Evolutionary conservation across 2,797 vertebrate genomes (phyloP), one percentile per base, ranked within the genome.

Genomic region (Propithecus perrieri): DNA sequence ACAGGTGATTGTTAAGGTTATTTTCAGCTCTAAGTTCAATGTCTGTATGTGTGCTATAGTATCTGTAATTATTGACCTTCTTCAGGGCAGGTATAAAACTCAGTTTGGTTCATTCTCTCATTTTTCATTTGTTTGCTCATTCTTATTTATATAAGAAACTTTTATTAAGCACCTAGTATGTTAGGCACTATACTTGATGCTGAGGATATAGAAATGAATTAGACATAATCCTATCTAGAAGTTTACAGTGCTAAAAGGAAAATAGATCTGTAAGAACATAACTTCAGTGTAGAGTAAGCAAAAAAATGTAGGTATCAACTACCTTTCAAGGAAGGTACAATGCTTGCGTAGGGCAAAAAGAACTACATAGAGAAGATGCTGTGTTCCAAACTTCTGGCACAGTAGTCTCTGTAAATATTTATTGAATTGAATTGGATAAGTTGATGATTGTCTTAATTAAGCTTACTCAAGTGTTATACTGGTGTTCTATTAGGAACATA

Each of bases 131-230:
- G 10, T 30, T 65, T 59, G 61, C 55, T 75, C 9, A 10, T 74
- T 91, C 53, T 84, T 90, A 80, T 18, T 85, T 72, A 67, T 20
- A 38, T 89, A 85, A 80, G 57, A 84, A 86, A 95, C 13, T 63
- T 91, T n/a, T 50, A 48, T n/a, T 61, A 83, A 88, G 76, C 41
- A 94, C 18, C 38, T 46, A 41, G 22, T 22, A 57, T 76, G 7
- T 72, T 71, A 71, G 46, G 30, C 26, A 46, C 46, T 80, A 2
- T 86, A 53, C 7, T 41, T 94, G 50, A 9, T 92, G 17, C 30
- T 85, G 14, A 61, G 30, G 24, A 61, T 71, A 65, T 76, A 79
- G 53, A 91, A 88, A 76, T 28, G 48, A 89, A 80, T 78, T 57
- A 91, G 83, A 65, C 9, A n/a, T 91, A 76, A 85, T 78, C 7